These are phyloP conservation scores for Leptopilina myrica DNA, from an alignment of 2,888 invertebrate genomes.

Conservation along the genomic window DNA sequence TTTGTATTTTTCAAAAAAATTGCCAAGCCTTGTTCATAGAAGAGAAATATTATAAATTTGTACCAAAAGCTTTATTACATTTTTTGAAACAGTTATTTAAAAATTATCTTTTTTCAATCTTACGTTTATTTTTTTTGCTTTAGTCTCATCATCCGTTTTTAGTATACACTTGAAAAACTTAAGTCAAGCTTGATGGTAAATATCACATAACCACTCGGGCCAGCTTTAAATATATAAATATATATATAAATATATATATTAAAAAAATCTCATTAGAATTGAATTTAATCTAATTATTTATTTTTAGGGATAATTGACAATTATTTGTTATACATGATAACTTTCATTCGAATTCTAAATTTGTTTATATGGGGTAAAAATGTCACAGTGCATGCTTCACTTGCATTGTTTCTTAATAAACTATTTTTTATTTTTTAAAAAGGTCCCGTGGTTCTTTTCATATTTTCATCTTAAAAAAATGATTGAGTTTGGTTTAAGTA, in stretches of 20 bases:
- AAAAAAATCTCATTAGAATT: slow-evolving; percentile 35
- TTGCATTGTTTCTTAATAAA: slow-evolving; percentile 20
- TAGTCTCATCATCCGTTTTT: slow-evolving; percentile 38
- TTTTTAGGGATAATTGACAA: slow-evolving; percentile 6
- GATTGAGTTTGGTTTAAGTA: slow-evolving; percentile 40
- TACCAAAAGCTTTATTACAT: slow-evolving; percentile 24
- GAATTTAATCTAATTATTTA: slow-evolving; percentile 8
- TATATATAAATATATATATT: background rate
- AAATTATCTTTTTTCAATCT: slow-evolving; percentile 29
- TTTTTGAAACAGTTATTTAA: slow-evolving; percentile 37
- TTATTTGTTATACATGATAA: background rate
- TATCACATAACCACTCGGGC: slow-evolving; percentile 68
- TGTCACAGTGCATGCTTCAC: slow-evolving; percentile 31
- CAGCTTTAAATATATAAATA: slow-evolving; percentile 56
- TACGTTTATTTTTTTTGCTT: slow-evolving; percentile 40
- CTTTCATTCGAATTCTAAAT: slow-evolving; percentile 30
- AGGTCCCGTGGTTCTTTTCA: slow-evolving; percentile 39
- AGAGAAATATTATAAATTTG: background rate
- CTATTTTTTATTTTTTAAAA: slow-evolving; percentile 25
- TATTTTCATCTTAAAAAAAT: slow-evolving; percentile 30
- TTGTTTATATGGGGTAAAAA: slow-evolving; percentile 3
- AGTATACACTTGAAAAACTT: slow-evolving; percentile 32
- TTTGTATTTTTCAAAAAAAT: background rate
- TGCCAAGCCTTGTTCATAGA: background rate
- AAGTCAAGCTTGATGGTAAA: slow-evolving; percentile 40